Conservation (phyloP, 2,888 invertebrate genomes). For the Furcula furcula region DNA sequence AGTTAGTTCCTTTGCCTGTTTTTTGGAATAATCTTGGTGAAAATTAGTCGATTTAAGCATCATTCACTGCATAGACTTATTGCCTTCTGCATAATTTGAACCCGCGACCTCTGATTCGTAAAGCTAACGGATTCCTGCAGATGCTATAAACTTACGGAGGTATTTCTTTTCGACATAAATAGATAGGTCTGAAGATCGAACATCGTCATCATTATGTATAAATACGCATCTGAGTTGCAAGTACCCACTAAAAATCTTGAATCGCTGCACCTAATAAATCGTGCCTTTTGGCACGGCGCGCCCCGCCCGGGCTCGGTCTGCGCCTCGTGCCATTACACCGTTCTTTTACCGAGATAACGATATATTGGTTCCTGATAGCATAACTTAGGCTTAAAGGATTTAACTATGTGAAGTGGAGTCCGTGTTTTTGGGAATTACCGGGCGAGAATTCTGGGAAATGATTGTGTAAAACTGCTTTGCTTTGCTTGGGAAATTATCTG, state of each 20-base stretch:
- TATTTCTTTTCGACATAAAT: too few species aligned
- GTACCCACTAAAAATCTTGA: neutral
- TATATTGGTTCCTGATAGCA: constrained; percentile 33
- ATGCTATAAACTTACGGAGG: too few species aligned
- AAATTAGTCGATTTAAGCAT: too few species aligned
- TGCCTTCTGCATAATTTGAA: too few species aligned
- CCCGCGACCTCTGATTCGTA: too few species aligned
- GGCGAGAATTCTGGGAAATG: neutral
- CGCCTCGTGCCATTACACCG: constrained; percentile 23
- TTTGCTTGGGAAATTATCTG: too few species aligned
- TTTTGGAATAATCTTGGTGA: too few species aligned
- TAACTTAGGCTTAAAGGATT: constrained; percentile 45
- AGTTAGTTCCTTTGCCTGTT: too few species aligned
- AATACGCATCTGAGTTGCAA: neutral
- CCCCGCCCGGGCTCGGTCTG: neutral
- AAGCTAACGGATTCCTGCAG: too few species aligned
- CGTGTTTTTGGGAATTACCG: constrained; percentile 5
- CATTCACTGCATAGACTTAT: too few species aligned
- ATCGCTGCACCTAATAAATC: constrained; percentile 19
- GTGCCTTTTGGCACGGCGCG: constrained; percentile 19
- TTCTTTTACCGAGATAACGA: constrained; percentile 61
- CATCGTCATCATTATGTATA: neutral
- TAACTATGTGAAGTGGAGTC: constrained; percentile 22
- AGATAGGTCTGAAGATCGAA: too few species aligned
- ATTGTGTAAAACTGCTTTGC: too few species aligned